These are phyloP conservation scores for Argentina silus DNA, from an alignment of 2,797 vertebrate species.

Conservation along the genomic window DNA sequence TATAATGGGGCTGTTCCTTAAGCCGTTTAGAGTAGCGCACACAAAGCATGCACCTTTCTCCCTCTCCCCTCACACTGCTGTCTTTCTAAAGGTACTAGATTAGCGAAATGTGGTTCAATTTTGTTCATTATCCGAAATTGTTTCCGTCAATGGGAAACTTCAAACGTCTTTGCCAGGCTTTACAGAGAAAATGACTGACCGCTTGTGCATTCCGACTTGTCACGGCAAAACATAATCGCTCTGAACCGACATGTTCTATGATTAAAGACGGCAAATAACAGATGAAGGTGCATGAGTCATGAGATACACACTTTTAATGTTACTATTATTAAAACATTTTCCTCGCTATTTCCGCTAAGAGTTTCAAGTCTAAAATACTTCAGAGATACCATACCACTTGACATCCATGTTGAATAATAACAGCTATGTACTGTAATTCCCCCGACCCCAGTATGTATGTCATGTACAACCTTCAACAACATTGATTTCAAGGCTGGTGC, in stretches of 20 bases:
- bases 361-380: too few species aligned
- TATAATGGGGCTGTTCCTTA: constrained; percentile 63
- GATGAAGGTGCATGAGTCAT: neutral
- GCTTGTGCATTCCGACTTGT: constrained; percentile 39
- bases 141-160: constrained; percentile 54
- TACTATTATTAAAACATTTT: neutral
- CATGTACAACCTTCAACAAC: neutral
- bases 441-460: neutral
- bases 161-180: constrained; percentile 49
- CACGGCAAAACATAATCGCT: constrained; percentile 46
- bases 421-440: neutral
- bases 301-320: neutral
- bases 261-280: constrained; percentile 39
- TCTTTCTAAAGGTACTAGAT: constrained; percentile 48
- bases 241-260: constrained; percentile 39
- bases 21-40: constrained; percentile 57
- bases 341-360: too few species aligned
- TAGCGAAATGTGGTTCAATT: constrained; percentile 48
- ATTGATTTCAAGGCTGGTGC: neutral
- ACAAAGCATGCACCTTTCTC: constrained; percentile 37
- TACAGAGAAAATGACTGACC: constrained; percentile 53
- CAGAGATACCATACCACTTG: neutral
- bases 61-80: neutral
- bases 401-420: neutral
- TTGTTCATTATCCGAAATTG: constrained; percentile 62